Base-by-base conservation (phyloP, 2,888 invertebrate species). In the Fragum sueziense region DNA sequence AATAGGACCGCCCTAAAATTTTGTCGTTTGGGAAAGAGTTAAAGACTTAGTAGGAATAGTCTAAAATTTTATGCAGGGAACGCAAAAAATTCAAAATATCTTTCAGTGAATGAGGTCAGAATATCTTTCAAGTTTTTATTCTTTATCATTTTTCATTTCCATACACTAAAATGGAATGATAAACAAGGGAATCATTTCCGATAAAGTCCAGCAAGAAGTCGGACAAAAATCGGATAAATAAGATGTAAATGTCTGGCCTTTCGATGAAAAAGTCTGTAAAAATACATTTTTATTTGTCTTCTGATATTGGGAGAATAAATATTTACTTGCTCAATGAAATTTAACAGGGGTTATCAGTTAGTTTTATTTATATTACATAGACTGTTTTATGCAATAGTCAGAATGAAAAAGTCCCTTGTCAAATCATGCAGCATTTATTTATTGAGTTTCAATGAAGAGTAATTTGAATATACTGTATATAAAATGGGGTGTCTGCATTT, bases 301-400 rank as follows among this genome's bases (percentile, higher is more conserved):
- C 62, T 75, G 62, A 68, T 76, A 70, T 57, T 70, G 54, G 70
- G 41, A 65, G 67, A 80, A 80, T 80, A 76, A 80, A 76, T 73
- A 76, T 67, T 69, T 54, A 62, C 73, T 41, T 33, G 73, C 72
- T 33, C 52, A 73, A 73, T 69, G 80, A 70, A 80, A 80, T 73
- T 65, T 65, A 65, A 37, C 65, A 41, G 41, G 59, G 70, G 74
- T 79, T 79, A 79, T 79, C 79, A 74, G 79, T 70, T 41, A 74
- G 74, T 71, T 79, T 74, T 79, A 79, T 79, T 74, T 79, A 79
- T 79, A 70, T 71, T 52, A 54, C 70, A 70, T 65, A 78, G 78
- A 78, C 78, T 57, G 71, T 71, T 76, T 68, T 76, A 71, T 71
- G 65, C 71, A 71, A 71, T 76, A 67, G 59, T 71, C 67, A 71